These are phyloP conservation scores for Eurytoma californica DNA, from an alignment of 2,888 invertebrate species.

Conservation along the genomic window DNA sequence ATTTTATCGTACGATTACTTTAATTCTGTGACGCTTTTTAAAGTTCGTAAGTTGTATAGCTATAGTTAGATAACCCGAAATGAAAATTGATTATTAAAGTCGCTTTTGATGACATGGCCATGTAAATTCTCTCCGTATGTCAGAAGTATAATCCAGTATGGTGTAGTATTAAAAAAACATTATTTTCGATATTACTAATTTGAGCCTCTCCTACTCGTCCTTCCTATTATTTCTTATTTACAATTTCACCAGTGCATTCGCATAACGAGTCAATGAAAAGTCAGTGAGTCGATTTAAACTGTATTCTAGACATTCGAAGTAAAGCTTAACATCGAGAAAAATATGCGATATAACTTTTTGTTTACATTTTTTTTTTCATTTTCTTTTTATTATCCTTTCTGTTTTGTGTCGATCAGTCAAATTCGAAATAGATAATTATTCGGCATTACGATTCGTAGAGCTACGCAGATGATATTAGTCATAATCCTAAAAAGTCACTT, in stretches of 20 bases:
- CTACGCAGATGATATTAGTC: slow-evolving; percentile 63
- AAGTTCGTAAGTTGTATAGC: no score
- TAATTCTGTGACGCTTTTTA: background rate
- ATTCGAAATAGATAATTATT: slow-evolving; percentile 66
- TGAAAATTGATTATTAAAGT: no score
- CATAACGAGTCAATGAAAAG: slow-evolving; percentile 62
- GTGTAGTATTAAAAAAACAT: slow-evolving; percentile 11
- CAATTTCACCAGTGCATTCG: slow-evolving; percentile 24
- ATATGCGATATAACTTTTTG: slow-evolving; percentile 69
- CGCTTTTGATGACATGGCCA: background rate
- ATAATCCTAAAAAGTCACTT: slow-evolving; percentile 66
- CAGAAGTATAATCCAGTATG: slow-evolving; percentile 20
- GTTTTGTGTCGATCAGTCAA: slow-evolving; percentile 68
- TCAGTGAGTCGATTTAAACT: slow-evolving; percentile 55
- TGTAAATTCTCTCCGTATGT: no score
- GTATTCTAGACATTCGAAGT: slow-evolving; percentile 67
- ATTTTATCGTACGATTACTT: background rate
- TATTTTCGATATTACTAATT: background rate
- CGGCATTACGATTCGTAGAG: slow-evolving; percentile 62
- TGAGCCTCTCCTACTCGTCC: slow-evolving; percentile 19
- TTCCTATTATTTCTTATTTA: slow-evolving; percentile 19
- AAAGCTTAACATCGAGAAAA: slow-evolving; percentile 74
- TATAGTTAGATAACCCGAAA: no score
- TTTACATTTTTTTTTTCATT: slow-evolving; percentile 2
- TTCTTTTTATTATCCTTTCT: slow-evolving; percentile 52